These are phyloP conservation scores for Rhopilema esculentum DNA, from an alignment of 30 jellyfish, hydroid and myxozoan species.

Conservation along the genomic window DNA sequence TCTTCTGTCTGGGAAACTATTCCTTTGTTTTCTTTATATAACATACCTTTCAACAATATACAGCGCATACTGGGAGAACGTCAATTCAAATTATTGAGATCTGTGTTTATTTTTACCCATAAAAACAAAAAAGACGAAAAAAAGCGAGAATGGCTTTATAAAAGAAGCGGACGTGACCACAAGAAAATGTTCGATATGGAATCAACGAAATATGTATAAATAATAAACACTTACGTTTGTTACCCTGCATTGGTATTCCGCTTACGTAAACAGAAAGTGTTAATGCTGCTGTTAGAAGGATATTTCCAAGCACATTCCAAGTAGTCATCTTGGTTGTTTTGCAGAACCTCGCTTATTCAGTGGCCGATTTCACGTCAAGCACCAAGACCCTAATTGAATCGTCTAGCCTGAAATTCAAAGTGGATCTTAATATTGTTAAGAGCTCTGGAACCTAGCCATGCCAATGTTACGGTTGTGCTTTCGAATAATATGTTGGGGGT, in stretches of 20 bases:
- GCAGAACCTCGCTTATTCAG: neutral
- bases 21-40: neutral
- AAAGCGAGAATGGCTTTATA: too few species aligned
- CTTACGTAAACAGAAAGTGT: neutral
- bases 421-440: constrained; percentile 21
- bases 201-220: neutral
- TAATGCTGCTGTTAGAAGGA: neutral
- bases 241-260: neutral
- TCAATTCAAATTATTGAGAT: too few species aligned
- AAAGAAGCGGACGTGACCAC: neutral
- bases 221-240: neutral
- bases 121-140: too few species aligned
- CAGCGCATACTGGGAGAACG: too few species aligned
- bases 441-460: constrained; percentile 59
- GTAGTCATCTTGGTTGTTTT: neutral
- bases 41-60: too few species aligned
- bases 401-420: neutral
- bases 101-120: too few species aligned
- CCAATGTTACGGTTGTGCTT: constrained; percentile 55
- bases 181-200: neutral
- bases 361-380: neutral
- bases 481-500: constrained; percentile 29
- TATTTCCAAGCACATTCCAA: neutral
- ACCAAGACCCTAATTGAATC: neutral
- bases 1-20: neutral